Conservation (phyloP, 2,113 vertebrate genomes). For the Myiozetetes cayanensis region DNA sequence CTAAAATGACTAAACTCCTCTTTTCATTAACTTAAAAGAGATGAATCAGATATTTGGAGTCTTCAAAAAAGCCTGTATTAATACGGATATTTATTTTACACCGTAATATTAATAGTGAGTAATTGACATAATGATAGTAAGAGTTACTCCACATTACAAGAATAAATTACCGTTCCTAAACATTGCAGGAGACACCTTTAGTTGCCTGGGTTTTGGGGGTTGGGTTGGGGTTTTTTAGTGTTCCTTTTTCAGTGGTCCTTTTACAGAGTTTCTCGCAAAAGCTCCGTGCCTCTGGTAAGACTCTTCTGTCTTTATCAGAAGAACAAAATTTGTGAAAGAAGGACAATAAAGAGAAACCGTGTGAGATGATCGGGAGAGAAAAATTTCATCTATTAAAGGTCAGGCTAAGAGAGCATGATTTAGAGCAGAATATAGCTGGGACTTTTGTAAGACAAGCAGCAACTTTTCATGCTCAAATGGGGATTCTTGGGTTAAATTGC, state of each 20-base stretch:
- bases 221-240: neutral
- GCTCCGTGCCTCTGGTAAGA: neutral
- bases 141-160: neutral
- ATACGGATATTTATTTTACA: neutral
- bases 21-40: neutral
- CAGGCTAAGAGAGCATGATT: slow-evolving; percentile 13
- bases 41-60: neutral
- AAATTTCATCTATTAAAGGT: neutral
- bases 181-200: neutral
- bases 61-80: neutral
- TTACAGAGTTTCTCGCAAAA: neutral
- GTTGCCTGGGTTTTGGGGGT: neutral
- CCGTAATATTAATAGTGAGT: neutral
- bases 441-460: slow-evolving; percentile 57
- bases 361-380: neutral
- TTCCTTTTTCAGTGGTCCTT: neutral
- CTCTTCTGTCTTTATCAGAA: neutral
- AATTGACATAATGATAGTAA: neutral
- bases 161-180: neutral
- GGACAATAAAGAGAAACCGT: neutral
- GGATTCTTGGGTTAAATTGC: slow-evolving; percentile 82
- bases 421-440: slow-evolving; percentile 11
- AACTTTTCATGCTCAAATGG: slow-evolving; percentile 60
- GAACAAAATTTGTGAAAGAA: neutral
- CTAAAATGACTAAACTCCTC: neutral